A percentile compares a stretch with the other conserved stretches of the same genome.
phyloP scores from a whole-genome alignment of 2,888 invertebrate genomes.

The Patella ulyssiponensis region DNA sequence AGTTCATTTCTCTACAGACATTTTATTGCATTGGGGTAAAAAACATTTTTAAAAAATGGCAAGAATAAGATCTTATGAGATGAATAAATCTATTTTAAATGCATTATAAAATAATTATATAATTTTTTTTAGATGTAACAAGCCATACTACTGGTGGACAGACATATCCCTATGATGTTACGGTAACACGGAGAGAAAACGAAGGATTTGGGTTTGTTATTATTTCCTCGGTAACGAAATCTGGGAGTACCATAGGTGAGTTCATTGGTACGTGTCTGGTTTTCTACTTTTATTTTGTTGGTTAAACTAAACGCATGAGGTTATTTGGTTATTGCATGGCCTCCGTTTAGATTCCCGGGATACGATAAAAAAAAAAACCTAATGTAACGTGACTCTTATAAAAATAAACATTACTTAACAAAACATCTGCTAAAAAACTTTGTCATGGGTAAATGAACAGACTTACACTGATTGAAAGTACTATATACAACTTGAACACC shows the following conservation, averaged over 20 bases:
- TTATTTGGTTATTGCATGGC: neutral
- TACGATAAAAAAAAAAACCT: neutral
- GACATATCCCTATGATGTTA: constrained; percentile 87
- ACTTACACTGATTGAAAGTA: no score
- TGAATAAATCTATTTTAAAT: no score
- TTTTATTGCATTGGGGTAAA: no score
- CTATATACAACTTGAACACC: no score
- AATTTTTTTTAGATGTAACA: constrained; percentile 25
- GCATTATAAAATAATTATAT: no score
- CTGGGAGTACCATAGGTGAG: constrained; percentile 71
- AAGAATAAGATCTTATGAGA: no score
- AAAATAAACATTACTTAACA: neutral
- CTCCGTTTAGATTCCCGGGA: neutral
- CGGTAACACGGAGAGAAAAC: constrained; percentile 89
- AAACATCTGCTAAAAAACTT: no score
- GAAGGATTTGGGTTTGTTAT: constrained; percentile 99
- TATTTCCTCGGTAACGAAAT: constrained; percentile 79
- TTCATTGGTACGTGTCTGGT: constrained; percentile 62
- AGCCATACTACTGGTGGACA: constrained; percentile 24
- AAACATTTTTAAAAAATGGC: no score
- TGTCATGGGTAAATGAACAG: no score
- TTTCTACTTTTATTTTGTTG: neutral
- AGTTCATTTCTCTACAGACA: no score
- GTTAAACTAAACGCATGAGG: constrained; percentile 13
- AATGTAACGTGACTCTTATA: neutral